Percentiles rank a stretch among this genome's conserved stretches.
Conservation (phyloP, 2,888 invertebrate genomes). For the Charanyca ferruginea region DNA sequence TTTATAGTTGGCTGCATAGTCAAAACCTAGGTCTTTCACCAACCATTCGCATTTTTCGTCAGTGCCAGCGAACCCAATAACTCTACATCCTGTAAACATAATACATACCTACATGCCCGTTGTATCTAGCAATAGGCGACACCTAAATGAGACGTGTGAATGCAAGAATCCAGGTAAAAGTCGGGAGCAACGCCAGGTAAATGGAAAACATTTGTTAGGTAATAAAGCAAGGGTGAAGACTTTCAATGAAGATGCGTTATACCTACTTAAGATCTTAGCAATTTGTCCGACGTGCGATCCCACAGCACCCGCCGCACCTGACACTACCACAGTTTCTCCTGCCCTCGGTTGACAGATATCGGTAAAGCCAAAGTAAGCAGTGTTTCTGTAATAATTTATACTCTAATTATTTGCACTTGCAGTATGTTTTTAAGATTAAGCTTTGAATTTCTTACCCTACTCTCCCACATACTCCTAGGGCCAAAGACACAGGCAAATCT, state of each 20-base stretch:
- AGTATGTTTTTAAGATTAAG: too few relatives aligned
- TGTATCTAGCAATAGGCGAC: too few relatives aligned
- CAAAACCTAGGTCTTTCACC: constrained; percentile 92
- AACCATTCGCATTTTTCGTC: constrained; percentile 94
- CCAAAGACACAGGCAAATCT: constrained; percentile 90
- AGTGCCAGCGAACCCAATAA: constrained; percentile 94
- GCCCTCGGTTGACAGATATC: constrained; percentile 92
- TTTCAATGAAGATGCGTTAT: neutral
- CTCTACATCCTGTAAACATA: constrained; percentile 89
- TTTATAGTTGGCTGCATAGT: constrained; percentile 94
- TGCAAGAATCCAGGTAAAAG: neutral
- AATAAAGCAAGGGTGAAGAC: neutral
- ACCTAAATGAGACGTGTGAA: too few relatives aligned
- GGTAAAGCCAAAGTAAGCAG: constrained; percentile 93
- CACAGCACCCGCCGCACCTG: constrained; percentile 94
- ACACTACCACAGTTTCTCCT: constrained; percentile 93
- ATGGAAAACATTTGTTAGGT: too few relatives aligned
- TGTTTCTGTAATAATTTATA: constrained; percentile 86
- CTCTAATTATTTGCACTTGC: neutral
- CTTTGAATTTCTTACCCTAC: constrained; percentile 89
- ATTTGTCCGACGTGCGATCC: constrained; percentile 94
- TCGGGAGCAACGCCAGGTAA: neutral
- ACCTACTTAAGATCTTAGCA: constrained; percentile 92
- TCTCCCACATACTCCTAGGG: constrained; percentile 92
- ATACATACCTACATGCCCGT: too few relatives aligned